phyloP scores from a whole-genome alignment of 2,797 vertebrate species.

The Myotis planiceps region DNA sequence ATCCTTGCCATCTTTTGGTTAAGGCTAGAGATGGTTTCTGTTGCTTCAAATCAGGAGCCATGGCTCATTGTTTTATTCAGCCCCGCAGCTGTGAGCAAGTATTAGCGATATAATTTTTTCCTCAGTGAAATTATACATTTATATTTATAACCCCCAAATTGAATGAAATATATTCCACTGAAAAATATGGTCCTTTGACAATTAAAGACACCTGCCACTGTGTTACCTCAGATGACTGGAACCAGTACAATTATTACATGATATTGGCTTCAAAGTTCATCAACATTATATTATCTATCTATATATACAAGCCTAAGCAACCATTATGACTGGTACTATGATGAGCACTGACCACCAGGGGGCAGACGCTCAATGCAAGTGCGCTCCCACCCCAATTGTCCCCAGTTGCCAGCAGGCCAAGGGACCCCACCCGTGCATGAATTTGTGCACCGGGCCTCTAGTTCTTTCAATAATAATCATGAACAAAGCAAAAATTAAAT shows the following conservation, averaged over 20 bases:
- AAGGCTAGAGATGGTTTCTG: neutral
- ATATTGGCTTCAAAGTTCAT: neutral
- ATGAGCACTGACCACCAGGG: no score
- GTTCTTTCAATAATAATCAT: neutral
- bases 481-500: conserved; percentile 2
- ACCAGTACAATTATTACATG: neutral
- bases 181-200: neutral
- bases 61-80: neutral
- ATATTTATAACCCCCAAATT: neutral
- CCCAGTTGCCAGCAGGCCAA: no score
- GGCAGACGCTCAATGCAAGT: no score
- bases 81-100: neutral
- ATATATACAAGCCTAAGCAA: no score
- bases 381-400: no score
- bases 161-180: neutral
- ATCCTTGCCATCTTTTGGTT: neutral
- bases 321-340: no score
- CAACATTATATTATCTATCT: neutral
- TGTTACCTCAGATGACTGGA: neutral
- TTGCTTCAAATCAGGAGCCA: neutral
- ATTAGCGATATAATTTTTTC: neutral
- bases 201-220: neutral
- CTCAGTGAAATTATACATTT: neutral
- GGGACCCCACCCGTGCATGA: no score
- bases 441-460: no score